phyloP scores from a whole-genome alignment of 2,113 vertebrate species.

The Limnothrissa miodon region DNA sequence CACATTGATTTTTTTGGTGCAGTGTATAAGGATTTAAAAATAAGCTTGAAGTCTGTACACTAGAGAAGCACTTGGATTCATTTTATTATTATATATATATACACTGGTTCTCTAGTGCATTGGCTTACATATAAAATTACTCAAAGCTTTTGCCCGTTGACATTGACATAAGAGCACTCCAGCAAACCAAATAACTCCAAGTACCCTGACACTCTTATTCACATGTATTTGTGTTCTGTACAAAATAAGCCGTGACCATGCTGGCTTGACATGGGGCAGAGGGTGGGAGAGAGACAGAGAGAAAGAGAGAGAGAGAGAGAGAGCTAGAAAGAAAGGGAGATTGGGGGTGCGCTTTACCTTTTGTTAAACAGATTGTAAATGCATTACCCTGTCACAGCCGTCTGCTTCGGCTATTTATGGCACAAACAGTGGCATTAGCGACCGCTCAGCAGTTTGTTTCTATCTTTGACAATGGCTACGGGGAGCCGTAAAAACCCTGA shows the following conservation, averaged over 20 bases:
- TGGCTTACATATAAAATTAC: not conserved
- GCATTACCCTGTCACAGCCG: not conserved
- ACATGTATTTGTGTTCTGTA: not conserved
- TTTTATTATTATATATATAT: not conserved
- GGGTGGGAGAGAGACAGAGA: not conserved
- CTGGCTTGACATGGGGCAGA: not conserved
- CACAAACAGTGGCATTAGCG: not conserved
- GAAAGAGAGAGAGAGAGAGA: not conserved
- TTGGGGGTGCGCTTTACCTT: not conserved
- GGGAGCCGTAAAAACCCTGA: not conserved
- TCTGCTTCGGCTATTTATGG: not conserved
- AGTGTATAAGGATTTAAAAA: not conserved
- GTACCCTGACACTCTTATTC: not conserved
- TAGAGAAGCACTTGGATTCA: not conserved
- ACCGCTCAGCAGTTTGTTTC: not conserved
- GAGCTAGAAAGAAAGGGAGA: not conserved
- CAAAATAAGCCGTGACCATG: not conserved
- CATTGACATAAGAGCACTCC: not conserved
- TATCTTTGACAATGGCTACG: not conserved
- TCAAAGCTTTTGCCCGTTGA: not conserved
- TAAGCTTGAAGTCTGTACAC: not conserved
- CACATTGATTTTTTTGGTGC: not conserved
- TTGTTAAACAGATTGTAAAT: conserved; percentile 15
- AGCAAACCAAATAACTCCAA: not conserved
- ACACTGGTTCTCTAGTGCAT: no score